Evolutionary conservation across 2,797 vertebrate genomes (phyloP).

Genomic region (Sebastes kiyomatsui): DNA sequence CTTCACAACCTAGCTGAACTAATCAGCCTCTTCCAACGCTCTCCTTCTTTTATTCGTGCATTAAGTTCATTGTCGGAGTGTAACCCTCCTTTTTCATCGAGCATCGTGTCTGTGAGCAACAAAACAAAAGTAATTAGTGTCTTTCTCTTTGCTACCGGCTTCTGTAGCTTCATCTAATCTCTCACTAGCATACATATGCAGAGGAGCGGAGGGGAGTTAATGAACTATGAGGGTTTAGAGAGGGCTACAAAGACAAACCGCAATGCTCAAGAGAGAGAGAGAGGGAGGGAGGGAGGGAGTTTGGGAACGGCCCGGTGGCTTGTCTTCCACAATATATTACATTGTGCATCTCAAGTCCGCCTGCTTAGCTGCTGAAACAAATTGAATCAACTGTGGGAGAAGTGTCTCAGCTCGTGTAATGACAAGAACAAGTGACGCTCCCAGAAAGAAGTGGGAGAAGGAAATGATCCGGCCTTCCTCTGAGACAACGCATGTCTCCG

Average conservation of each 20-base stretch:
- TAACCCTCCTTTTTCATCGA: slow-evolving; percentile 25
- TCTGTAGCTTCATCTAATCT: slow-evolving; percentile 54
- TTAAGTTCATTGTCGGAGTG: slow-evolving; percentile 51
- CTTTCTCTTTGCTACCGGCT: slow-evolving; percentile 44
- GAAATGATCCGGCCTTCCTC: slow-evolving; percentile 39
- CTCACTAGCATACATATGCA: slow-evolving; percentile 24
- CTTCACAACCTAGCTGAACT: slow-evolving; percentile 51
- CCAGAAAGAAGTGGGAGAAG: slow-evolving; percentile 44
- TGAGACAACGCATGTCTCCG: slow-evolving; percentile 35
- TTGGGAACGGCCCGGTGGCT: slow-evolving; percentile 35
- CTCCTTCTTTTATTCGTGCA: slow-evolving; percentile 32
- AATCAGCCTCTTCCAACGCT: slow-evolving; percentile 49
- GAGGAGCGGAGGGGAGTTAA: slow-evolving; percentile 49
- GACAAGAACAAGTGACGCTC: slow-evolving; percentile 52
- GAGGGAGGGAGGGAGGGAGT: not conserved
- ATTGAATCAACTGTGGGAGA: slow-evolving; percentile 58
- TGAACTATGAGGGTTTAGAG: slow-evolving; percentile 53
- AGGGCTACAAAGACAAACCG: slow-evolving; percentile 42
- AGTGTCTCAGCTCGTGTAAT: slow-evolving; percentile 46
- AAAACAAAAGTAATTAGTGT: slow-evolving; percentile 71
- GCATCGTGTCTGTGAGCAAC: slow-evolving; percentile 46
- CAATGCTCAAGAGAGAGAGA: slow-evolving; percentile 8
- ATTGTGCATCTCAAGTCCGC: slow-evolving; percentile 37
- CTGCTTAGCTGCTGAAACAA: slow-evolving; percentile 62
- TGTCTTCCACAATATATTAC: slow-evolving; percentile 49